Evolutionary conservation across 2,888 invertebrate species (phyloP), one percentile per base, ranked within the genome.

Genomic region (Allacma fusca): DNA sequence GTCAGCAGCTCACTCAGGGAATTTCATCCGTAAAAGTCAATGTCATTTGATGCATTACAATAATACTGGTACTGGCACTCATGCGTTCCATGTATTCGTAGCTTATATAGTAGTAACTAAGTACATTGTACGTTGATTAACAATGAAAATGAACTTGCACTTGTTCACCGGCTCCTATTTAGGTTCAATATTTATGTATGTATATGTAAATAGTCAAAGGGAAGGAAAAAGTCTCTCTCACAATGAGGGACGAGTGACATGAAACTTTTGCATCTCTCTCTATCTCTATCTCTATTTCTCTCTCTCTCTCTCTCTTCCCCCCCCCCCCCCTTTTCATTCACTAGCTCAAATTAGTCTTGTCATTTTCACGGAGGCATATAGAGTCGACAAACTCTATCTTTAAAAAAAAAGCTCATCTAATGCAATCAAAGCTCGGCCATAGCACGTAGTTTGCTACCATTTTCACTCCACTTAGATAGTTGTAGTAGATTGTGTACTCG

Each of bases 301-400:
- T 71, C 5, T 24, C 23, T 19, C 21, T 26, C 21, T 13, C 16
- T 12, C 44, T 21, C 44, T 40, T 23, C 1, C 2, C 19, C 28
- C 28, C 13, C 29, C 62, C 44, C 28, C 62, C 28, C 44, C 64
- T 43, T 21, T 65, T 21, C 26, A 28, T 43, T 65, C 43, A 59
- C 23, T 13, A 62, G 21, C 68, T 44, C 59, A 78, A 78, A 73
- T 73, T 65, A 73, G 77, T 67, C 69, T 67, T 72, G 77, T 77
- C 77, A 77, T 68, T 77, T 77, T 73, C 73, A 62, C 62, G 62
- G 62, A 62, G 23, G 4, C 23, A 62, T 34, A 7, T 26, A 73
- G 67, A 77, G 77, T 77, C 77, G 77, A 77, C 77, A 77, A 77
- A 77, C 77, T 77, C 76, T 77, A 23, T 50, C 29, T 24, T 64